phyloP scores from a whole-genome alignment of 2,113 vertebrate species.

The Okapia johnstoni region DNA sequence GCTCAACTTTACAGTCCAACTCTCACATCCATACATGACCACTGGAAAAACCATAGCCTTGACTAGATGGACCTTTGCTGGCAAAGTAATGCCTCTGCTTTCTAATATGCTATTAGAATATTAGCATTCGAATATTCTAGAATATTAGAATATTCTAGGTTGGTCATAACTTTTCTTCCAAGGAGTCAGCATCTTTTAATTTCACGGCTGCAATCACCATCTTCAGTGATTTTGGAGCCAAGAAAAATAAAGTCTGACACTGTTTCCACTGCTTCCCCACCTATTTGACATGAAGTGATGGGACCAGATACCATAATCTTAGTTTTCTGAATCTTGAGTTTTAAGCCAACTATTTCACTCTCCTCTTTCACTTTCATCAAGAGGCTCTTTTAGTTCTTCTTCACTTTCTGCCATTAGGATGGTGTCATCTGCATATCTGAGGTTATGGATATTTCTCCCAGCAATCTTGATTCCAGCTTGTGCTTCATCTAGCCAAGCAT shows the following conservation, averaged over 20 bases:
- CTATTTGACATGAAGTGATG: neutral
- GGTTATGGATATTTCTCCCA: neutral
- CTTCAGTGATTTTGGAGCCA: neutral
- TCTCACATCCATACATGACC: neutral
- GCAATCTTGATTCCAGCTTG: neutral
- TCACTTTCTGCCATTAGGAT: neutral
- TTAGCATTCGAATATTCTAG: too few species aligned
- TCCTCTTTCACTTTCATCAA: neutral
- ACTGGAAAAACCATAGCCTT: neutral
- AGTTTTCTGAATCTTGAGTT: neutral
- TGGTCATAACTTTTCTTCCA: neutral
- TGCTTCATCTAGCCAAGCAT: neutral
- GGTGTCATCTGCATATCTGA: neutral
- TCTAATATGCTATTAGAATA: neutral
- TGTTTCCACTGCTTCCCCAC: neutral
- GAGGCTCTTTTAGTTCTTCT: neutral
- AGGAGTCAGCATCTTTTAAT: neutral
- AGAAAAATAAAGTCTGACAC: accelerated
- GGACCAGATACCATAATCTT: neutral
- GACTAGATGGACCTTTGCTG: neutral
- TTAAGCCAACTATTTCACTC: neutral
- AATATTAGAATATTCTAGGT: neutral
- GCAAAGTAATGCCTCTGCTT: neutral
- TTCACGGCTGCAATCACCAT: neutral
- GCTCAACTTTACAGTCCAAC: neutral